Evolutionary conservation across 2,888 invertebrate genomes (phyloP).

Genomic region (Pycnomerus fuliginosus): DNA sequence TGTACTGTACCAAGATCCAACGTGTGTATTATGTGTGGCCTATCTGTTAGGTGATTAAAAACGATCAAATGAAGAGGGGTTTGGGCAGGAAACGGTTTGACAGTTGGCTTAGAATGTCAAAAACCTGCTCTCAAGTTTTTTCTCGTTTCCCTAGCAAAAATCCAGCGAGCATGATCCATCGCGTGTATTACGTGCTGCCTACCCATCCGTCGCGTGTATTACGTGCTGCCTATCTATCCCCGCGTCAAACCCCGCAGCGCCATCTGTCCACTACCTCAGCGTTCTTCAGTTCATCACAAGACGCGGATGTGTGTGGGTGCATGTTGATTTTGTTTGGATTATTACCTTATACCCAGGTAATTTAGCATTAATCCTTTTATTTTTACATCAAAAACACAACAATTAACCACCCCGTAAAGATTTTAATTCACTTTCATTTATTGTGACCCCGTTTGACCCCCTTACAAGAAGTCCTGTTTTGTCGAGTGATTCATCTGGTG

Average conservation of each 20-base stretch:
- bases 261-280: constrained; percentile 25
- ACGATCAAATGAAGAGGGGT: background rate
- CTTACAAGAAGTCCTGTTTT: no score
- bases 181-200: background rate
- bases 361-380: constrained; percentile 4
- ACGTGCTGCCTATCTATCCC: constrained; percentile 18
- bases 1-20: no score
- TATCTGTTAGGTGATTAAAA: background rate
- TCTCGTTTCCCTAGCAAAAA: background rate
- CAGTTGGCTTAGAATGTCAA: constrained; percentile 9
- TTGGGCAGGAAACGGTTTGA: background rate
- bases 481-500: no score
- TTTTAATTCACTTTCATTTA: no score
- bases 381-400: background rate
- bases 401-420: no score
- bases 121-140: background rate
- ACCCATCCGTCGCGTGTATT: constrained; percentile 4
- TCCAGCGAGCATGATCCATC: background rate
- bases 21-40: background rate
- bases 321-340: constrained; percentile 42
- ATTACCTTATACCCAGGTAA: constrained; percentile 39
- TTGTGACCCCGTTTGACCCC: no score
- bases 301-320: constrained; percentile 43
- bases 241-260: constrained; percentile 21
- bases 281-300: constrained; percentile 38